These are phyloP conservation scores for Drosophila conformis DNA, from an alignment of 2,888 invertebrate species.

Conservation along the genomic window DNA sequence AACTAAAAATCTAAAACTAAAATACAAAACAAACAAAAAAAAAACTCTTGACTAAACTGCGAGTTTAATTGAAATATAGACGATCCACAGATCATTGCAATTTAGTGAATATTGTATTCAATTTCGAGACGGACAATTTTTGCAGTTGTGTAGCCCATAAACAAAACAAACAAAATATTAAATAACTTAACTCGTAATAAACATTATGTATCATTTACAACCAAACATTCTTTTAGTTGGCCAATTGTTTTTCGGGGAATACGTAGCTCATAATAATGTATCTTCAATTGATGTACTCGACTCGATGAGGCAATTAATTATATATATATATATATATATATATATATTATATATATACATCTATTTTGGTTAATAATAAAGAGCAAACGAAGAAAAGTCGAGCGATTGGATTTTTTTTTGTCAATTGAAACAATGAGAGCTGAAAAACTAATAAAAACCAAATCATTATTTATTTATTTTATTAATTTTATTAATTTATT, in stretches of 20 bases:
- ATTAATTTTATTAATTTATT: background rate
- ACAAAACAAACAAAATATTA: constrained; percentile 14
- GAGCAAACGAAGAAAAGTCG: constrained; percentile 69
- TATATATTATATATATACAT: background rate
- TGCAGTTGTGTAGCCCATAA: constrained; percentile 69
- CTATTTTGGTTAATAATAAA: constrained; percentile 75
- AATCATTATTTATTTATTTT: background rate
- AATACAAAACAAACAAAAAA: constrained; percentile 56
- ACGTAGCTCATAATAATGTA: constrained; percentile 58
- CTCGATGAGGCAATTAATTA: constrained; percentile 63
- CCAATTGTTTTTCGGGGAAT: constrained; percentile 64
- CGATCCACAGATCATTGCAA: constrained; percentile 33
- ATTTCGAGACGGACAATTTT: constrained; percentile 73
- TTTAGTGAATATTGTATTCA: constrained; percentile 42
- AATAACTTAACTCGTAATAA: constrained; percentile 43
- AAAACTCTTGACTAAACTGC: constrained; percentile 33
- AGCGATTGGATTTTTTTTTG: constrained; percentile 8
- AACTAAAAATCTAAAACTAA: constrained; percentile 35
- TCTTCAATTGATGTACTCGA: constrained; percentile 65
- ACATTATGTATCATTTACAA: constrained; percentile 47
- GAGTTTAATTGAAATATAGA: constrained; percentile 23
- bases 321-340: background rate
- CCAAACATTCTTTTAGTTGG: constrained; percentile 57
- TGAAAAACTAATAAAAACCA: constrained; percentile 2
- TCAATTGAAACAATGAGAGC: background rate